Conservation (phyloP, 2,888 invertebrate genomes). For the Anodontia alba region DNA sequence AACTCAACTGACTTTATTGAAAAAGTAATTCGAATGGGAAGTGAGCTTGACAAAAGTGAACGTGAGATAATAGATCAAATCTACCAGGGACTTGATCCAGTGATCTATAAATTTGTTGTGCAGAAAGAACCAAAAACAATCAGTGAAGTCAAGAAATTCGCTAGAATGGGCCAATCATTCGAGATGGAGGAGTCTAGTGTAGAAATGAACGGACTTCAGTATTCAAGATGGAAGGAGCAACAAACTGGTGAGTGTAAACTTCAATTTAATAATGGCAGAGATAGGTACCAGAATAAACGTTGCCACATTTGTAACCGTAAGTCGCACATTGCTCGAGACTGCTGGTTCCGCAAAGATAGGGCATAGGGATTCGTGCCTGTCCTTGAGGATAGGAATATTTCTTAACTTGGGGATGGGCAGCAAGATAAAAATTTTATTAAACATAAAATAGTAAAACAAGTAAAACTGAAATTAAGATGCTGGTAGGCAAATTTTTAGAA, state of each 20-base stretch:
- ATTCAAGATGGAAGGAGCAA: not conserved
- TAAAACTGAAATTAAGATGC: too few species aligned
- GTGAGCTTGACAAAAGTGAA: slow-evolving; percentile 14
- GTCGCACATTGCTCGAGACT: not conserved
- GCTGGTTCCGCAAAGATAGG: not conserved
- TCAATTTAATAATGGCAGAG: not conserved
- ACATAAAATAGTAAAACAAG: too few species aligned
- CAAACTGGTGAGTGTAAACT: not conserved
- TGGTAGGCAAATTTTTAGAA: too few species aligned
- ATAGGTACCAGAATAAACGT: slow-evolving; percentile 6
- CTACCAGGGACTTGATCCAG: slow-evolving; percentile 12
- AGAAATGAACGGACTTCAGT: not conserved
- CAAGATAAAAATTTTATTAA: not conserved
- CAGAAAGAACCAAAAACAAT: slow-evolving; percentile 27
- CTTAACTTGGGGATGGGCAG: slow-evolving; percentile 9
- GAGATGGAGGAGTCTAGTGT: not conserved
- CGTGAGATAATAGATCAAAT: slow-evolving; percentile 31
- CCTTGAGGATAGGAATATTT: too few species aligned
- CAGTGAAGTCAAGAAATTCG: slow-evolving; percentile 14
- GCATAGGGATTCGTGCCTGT: slow-evolving; percentile 4
- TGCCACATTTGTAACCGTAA: not conserved
- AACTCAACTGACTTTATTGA: slow-evolving; percentile 3
- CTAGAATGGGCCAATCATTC: slow-evolving; percentile 1
- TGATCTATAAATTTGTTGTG: not conserved
- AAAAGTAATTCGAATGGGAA: not conserved